Percentiles rank a stretch among this genome's conserved stretches.
phyloP scores from a whole-genome alignment of 2,888 invertebrate genomes.

The Cetonia aurata region DNA sequence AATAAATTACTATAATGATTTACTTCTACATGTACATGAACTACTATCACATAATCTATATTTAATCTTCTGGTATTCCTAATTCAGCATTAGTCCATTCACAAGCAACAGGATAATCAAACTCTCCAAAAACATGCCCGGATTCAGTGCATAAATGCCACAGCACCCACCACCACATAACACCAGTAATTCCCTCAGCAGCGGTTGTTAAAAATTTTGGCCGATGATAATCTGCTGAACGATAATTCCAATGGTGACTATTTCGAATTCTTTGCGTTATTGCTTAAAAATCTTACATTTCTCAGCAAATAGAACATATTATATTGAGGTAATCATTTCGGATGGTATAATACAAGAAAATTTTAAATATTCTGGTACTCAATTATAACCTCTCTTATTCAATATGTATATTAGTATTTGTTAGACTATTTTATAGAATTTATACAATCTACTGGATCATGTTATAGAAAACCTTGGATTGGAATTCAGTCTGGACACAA shows the following conservation, averaged over 20 bases:
- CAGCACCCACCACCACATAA: slow-evolving; percentile 90
- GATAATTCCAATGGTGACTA: slow-evolving; percentile 71
- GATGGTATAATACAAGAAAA: no score
- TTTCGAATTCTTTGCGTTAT: slow-evolving; percentile 61
- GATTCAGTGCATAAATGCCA: slow-evolving; percentile 83
- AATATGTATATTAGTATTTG: no score
- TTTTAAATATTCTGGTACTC: neutral
- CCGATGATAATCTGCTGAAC: slow-evolving; percentile 70
- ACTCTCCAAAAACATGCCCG: slow-evolving; percentile 83
- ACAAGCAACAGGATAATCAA: slow-evolving; percentile 75
- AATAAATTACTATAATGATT: no score
- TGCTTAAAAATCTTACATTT: slow-evolving; percentile 41
- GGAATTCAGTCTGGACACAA: no score
- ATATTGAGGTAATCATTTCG: slow-evolving; percentile 52
- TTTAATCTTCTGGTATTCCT: slow-evolving; percentile 80
- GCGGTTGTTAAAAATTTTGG: slow-evolving; percentile 66
- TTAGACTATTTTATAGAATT: no score
- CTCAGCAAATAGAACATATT: slow-evolving; percentile 43
- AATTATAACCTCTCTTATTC: slow-evolving; percentile 10
- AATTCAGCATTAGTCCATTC: slow-evolving; percentile 87
- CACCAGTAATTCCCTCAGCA: slow-evolving; percentile 73
- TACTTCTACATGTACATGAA: slow-evolving; percentile 3
- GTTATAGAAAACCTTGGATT: no score
- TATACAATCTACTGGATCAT: no score
- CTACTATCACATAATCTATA: slow-evolving; percentile 34